A percentile compares a stretch with the other conserved stretches of the same genome.
These are phyloP conservation scores for Sylvilagus bachmani DNA, from an alignment of 2,113 vertebrate genomes.

Conservation along the genomic window DNA sequence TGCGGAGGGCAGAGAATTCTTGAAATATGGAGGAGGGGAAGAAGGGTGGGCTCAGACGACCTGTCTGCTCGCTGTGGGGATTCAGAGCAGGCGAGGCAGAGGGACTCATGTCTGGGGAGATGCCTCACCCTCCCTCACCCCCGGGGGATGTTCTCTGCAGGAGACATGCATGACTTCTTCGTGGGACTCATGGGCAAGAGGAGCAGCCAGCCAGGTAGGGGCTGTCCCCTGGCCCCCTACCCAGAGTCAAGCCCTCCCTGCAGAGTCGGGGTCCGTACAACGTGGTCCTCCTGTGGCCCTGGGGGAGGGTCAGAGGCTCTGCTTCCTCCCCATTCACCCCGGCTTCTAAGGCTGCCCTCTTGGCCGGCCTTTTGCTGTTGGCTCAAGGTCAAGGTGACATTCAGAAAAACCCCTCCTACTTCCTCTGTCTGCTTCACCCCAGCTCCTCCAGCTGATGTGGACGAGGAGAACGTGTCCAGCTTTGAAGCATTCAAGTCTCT, in stretches of 20 bases:
- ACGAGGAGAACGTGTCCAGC: conserved; percentile 55
- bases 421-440: neutral
- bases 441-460: conserved; percentile 71
- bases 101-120: too few relatives aligned
- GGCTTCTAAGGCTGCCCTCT: neutral
- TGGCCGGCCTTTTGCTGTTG: neutral
- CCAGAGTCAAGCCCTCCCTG: neutral
- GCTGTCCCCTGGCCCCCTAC: neutral
- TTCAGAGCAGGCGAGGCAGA: neutral
- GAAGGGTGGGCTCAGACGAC: neutral
- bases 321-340: neutral
- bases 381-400: neutral
- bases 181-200: conserved; percentile 97
- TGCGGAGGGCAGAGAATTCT: neutral
- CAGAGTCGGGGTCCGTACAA: neutral
- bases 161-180: conserved; percentile 97
- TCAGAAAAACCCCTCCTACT: conserved; percentile 42
- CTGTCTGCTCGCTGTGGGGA: neutral
- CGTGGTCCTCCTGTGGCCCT: neutral
- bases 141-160: conserved; percentile 82
- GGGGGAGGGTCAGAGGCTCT: neutral
- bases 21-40: neutral
- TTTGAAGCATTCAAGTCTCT: conserved; percentile 65
- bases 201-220: conserved; percentile 89
- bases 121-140: neutral